A percentile compares a stretch with the other conserved stretches of the same genome.
These are phyloP conservation scores for Propithecus perrieri DNA, from an alignment of 2,797 vertebrate genomes.

Conservation along the genomic window DNA sequence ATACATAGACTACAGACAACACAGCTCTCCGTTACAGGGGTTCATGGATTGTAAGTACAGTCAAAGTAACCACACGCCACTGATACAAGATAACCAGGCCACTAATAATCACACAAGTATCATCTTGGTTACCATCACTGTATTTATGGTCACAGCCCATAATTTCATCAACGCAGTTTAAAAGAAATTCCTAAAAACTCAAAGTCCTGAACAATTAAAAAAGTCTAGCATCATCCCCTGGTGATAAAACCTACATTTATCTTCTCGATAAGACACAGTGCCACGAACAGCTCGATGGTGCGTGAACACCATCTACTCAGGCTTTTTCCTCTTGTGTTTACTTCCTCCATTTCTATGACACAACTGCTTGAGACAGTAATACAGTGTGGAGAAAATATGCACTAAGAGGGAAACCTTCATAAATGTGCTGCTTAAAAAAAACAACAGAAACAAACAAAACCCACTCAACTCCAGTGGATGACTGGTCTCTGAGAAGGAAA, in stretches of 20 bases:
- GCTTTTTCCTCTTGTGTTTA: not conserved
- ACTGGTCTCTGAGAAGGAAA: constrained; percentile 18
- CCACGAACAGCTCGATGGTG: not conserved
- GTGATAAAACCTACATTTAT: not conserved
- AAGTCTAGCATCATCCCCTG: not conserved
- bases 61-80: not conserved
- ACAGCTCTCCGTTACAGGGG: not conserved
- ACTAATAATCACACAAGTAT: not conserved
- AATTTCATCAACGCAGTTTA: not conserved
- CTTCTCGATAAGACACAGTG: not conserved
- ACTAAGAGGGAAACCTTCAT: constrained; percentile 52
- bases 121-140: not conserved
- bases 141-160: not conserved
- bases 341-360: constrained; percentile 40
- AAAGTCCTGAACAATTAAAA: not conserved
- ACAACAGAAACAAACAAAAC: constrained; percentile 40
- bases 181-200: not conserved
- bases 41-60: not conserved
- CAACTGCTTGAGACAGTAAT: constrained; percentile 32
- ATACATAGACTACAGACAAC: not conserved
- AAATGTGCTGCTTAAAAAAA: constrained; percentile 40
- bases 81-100: not conserved
- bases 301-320: not conserved
- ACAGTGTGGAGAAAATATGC: not conserved
- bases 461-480: constrained; percentile 18